Base-by-base conservation (phyloP, 2,888 invertebrate species). In the Zootermopsis nevadensis region DNA sequence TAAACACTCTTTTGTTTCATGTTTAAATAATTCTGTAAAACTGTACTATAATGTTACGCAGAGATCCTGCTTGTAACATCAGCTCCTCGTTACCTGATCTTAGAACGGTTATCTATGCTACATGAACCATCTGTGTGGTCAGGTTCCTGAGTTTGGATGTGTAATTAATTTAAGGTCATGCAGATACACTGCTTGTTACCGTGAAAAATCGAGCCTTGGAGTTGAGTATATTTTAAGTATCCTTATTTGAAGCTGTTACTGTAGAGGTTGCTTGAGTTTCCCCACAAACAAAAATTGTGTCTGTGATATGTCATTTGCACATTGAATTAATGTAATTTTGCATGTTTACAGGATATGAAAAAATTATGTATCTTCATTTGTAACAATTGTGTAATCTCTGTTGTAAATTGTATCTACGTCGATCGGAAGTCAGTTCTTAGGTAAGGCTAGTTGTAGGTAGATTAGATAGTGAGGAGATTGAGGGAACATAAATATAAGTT, bases 121-220 rank as follows among this genome's bases (percentile, higher is more conserved):
- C 22, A 66, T 66, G 79, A 79, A 79, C 79, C 66, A 53, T 79
- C 60, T 60, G 66, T 76, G 76, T 76, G 38, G 48, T 42, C 76
- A n/a, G 76, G 42, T 10, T 79, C 66, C 79, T 66, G n/a, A 66
- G 30, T 79, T 60, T 79, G 35, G 22, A 31, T 79, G 35, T 55
- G 77, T 66, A 79, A 79, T 79, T 79, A 79, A 60, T 24, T 38
- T 35, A 79, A 79, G 79, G 66, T 79, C 79, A 79, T 79, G 79
- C 79, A 79, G 79, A 79, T 79, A 33, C 35, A 48, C 31, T 30
- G 66, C 77, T 55, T 55, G 77, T 55, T 77, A 33, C 42, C 27
- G 55, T 77, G 31, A 77, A 53, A 55, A 77, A 6, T 31, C 33
- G 24, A 77, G 33, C 77, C 31, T 77, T 77, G 33, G 31, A 55